A percentile compares a stretch with the other conserved stretches of the same genome.
Evolutionary conservation across 1,140 invertebrate genomes (phyloP).

Genomic region (Varroa destructor): DNA sequence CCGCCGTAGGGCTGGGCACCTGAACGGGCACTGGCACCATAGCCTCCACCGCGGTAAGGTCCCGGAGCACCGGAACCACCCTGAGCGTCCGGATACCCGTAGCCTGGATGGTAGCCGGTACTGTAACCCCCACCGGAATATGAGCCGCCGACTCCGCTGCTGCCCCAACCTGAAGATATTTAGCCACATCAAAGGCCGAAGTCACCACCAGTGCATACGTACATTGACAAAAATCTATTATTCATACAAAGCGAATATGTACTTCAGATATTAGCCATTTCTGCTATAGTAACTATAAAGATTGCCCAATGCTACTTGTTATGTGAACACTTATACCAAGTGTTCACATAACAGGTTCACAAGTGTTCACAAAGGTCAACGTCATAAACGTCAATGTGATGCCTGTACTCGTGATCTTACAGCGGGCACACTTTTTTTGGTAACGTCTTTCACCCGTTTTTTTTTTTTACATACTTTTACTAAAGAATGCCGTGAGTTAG

Average conservation of each 20-base stretch:
- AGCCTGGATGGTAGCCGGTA: conserved; percentile 6
- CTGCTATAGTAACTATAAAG: background rate
- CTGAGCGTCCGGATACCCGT: conserved; percentile 1
- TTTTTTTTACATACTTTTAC: too few relatives aligned
- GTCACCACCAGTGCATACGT: too few relatives aligned
- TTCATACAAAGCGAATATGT: background rate
- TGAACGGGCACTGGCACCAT: conserved; percentile 7
- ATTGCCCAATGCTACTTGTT: too few relatives aligned
- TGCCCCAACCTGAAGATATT: conserved; percentile 19
- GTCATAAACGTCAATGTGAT: too few relatives aligned
- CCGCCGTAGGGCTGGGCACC: conserved; percentile 11
- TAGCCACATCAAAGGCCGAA: too few relatives aligned
- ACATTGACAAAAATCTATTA: background rate
- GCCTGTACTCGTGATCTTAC: too few relatives aligned
- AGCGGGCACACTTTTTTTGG: too few relatives aligned
- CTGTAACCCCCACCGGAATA: background rate
- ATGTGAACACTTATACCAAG: too few relatives aligned
- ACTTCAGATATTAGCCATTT: background rate
- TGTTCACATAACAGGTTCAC: too few relatives aligned
- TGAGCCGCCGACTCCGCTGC: background rate
- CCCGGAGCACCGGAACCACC: conserved; percentile 17
- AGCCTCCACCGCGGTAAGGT: conserved; percentile 21
- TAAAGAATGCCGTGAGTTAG: background rate
- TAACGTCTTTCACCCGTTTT: too few relatives aligned
- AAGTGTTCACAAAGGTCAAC: too few relatives aligned